Percentiles rank a stretch among this genome's conserved stretches.
Conservation (phyloP, 2,797 vertebrate genomes). For the Sebastes elongatus region DNA sequence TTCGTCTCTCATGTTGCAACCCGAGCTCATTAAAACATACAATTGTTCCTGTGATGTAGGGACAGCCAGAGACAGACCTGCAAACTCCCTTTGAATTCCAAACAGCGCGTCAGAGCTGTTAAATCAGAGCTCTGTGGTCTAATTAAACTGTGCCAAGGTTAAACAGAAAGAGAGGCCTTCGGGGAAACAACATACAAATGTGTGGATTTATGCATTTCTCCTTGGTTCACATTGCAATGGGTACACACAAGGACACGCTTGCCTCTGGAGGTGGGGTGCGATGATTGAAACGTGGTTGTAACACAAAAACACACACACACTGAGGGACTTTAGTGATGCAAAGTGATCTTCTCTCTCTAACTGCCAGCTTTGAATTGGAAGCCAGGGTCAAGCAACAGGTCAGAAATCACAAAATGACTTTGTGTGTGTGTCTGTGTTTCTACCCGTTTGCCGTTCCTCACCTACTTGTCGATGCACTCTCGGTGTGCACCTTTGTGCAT, state of each 20-base stretch:
- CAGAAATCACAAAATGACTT: not conserved
- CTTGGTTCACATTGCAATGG: constrained; percentile 48
- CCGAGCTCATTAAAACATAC: not conserved
- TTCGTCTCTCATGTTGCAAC: not conserved
- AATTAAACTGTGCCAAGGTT: constrained; percentile 63
- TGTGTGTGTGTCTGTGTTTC: not conserved
- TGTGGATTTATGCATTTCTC: constrained; percentile 64
- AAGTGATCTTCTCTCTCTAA: not conserved
- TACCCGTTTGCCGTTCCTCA: not conserved
- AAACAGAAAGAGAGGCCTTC: constrained; percentile 21
- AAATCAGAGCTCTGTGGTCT: constrained; percentile 46
- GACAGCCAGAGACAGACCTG: not conserved
- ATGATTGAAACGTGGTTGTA: constrained; percentile 25
- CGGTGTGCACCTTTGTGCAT: not conserved
- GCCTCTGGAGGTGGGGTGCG: constrained; percentile 34
- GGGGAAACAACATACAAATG: constrained; percentile 45
- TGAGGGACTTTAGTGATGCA: not conserved
- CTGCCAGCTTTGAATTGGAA: not conserved
- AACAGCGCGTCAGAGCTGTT: constrained; percentile 22
- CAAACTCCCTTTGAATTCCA: constrained; percentile 38
- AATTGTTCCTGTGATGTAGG: not conserved
- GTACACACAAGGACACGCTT: constrained; percentile 33
- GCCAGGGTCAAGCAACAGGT: not conserved
- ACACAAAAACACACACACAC: not conserved
- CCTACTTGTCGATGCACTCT: not conserved